Base-by-base conservation (phyloP, 2,888 invertebrate genomes). In the Aphidius colemani region DNA sequence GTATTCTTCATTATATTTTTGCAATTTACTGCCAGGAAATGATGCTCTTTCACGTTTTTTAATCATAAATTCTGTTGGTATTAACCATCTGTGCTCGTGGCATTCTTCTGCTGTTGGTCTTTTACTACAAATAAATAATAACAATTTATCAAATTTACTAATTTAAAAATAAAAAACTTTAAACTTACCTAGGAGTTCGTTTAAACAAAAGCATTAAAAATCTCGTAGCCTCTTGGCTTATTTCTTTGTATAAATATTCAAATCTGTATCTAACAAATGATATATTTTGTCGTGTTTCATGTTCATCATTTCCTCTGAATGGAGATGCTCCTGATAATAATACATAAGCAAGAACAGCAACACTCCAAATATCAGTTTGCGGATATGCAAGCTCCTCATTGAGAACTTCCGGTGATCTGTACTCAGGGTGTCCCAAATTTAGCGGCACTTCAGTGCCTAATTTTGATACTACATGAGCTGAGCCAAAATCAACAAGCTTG, bases 201-300 rank as follows among this genome's bases (percentile, higher is more conserved):
- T 98, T 98, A 85, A 99, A 94, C 67, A 97, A 85, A 81, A 94
- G 90, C 93, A 96, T 97, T 71, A 98, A 88, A 86, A 99, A 98
- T 73, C 96, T 86, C 7, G 94, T 92, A 6, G 92, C 93, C 83
- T 96, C 95, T 83, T 95, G 96, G 49, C 95, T 95, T 61, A 96
- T 90, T 83, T 97, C 97, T 79, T 94, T 95, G 82, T 92, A 97
- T 8, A 99, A 88, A 82, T 95, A 90, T 77, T 97, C 97, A 79
- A 96, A 96, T 74, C 96, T 88, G 84, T 94, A 95, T 59, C 98
- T 87, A 10, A 96, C 96, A 85, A 90, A 95, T 70, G 91, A 89
- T 74, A 97, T 94, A 83, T 98, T 97, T 82, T 94, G 93, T 71
- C 91, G 88, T 6, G 94, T 95, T 82, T 97, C 96, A 18, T 89